A percentile compares a stretch with the other conserved stretches of the same genome.
Evolutionary conservation across 2,113 vertebrate genomes (phyloP).

Genomic region (Girardinichthys multiradiatus): DNA sequence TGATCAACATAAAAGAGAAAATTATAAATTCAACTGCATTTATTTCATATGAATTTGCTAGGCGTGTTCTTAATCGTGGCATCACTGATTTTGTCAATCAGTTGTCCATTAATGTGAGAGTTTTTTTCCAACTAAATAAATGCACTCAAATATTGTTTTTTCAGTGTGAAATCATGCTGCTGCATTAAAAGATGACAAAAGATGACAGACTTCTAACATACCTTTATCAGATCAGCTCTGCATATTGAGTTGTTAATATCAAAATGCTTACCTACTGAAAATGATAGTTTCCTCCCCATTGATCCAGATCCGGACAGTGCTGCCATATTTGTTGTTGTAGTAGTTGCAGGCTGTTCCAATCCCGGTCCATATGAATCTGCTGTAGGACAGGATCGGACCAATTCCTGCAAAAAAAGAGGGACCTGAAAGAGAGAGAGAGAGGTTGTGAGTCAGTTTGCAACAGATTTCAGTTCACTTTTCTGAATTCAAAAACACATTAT

Average conservation of each 20-base stretch:
- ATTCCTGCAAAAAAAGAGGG: slow-evolving; percentile 90
- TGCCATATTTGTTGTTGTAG: slow-evolving; percentile 92
- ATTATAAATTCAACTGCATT: no score
- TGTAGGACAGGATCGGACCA: slow-evolving; percentile 88
- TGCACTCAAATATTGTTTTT: no score
- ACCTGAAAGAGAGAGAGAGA: slow-evolving; percentile 77
- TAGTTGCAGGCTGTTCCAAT: slow-evolving; percentile 93
- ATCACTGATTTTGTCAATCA: no score
- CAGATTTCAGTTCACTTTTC: neutral
- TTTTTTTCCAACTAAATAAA: no score
- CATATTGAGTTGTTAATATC: neutral
- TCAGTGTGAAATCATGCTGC: no score
- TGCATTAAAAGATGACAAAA: no score
- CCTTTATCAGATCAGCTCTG: neutral
- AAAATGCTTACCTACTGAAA: slow-evolving; percentile 86
- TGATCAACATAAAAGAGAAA: no score
- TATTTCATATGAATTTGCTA: no score
- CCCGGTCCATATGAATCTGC: slow-evolving; percentile 91
- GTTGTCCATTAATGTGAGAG: no score
- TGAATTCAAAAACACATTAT: neutral
- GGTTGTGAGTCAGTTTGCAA: neutral
- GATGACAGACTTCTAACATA: neutral
- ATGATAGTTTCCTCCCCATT: slow-evolving; percentile 92
- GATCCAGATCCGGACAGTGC: slow-evolving; percentile 93
- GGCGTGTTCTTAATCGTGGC: no score